Evolutionary conservation across 2,797 vertebrate genomes (phyloP).

Genomic region (Phyllotis vaccarum): DNA sequence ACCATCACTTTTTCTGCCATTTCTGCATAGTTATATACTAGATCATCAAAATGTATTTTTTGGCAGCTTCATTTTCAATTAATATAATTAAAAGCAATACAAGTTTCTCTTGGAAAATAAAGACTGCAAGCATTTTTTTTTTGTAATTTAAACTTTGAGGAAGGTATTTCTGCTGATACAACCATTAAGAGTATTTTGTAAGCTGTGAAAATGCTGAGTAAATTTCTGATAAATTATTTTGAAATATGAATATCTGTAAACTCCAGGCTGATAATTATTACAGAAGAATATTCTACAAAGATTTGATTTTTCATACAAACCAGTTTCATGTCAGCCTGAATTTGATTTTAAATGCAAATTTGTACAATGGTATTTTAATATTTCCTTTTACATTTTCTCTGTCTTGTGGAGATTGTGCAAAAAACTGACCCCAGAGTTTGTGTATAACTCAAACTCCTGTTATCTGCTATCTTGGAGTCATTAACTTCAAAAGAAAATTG

Average conservation of each 20-base stretch:
- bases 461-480: conserved; percentile 5
- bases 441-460: conserved; percentile 2
- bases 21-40: neutral
- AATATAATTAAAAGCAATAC: conserved; percentile 49
- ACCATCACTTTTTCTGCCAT: neutral
- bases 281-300: conserved; percentile 52
- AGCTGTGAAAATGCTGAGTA: neutral
- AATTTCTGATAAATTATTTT: conserved; percentile 54
- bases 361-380: conserved; percentile 36
- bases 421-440: neutral
- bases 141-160: conserved; percentile 39
- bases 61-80: conserved; percentile 39
- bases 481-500: conserved; percentile 45
- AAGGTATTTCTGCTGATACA: neutral
- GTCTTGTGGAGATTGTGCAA: conserved; percentile 1
- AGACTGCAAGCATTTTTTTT: conserved; percentile 48
- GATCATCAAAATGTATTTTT: conserved; percentile 50
- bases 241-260: conserved; percentile 21
- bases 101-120: conserved; percentile 50
- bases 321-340: conserved; percentile 38
- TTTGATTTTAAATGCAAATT: conserved; percentile 67
- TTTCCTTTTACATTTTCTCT: conserved; percentile 60
- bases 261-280: neutral
- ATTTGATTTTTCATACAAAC: conserved; percentile 58
- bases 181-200: conserved; percentile 4